Conservation (phyloP, 1,140 invertebrate species). For the Camponotus pennsylvanicus region DNA sequence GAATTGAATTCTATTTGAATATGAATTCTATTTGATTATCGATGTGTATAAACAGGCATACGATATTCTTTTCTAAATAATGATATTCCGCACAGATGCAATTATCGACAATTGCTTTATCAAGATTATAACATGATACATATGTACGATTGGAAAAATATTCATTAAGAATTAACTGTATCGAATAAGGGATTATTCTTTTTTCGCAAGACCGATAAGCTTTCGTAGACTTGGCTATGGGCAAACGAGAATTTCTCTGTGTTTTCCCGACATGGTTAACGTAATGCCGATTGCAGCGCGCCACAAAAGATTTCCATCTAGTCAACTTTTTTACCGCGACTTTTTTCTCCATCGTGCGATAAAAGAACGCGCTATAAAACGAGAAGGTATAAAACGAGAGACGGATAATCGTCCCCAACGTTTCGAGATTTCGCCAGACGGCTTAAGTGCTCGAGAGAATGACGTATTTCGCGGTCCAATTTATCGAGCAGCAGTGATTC, state of each 20-base stretch:
- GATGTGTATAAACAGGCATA: not conserved
- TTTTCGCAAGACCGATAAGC: not conserved
- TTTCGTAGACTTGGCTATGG: not conserved
- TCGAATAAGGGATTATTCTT: not conserved
- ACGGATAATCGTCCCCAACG: constrained; percentile 19
- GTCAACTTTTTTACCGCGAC: not conserved
- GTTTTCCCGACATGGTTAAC: not conserved
- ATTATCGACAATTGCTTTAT: not conserved
- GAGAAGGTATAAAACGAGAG: constrained; percentile 14
- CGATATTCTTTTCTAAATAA: not conserved
- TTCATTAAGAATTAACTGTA: not conserved
- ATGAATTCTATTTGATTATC: not conserved
- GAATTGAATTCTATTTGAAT: not conserved
- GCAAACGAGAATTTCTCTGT: constrained; percentile 3
- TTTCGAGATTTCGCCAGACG: constrained; percentile 21
- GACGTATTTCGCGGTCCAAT: constrained; percentile 11
- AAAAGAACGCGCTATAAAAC: constrained; percentile 4
- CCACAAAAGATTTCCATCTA: constrained; percentile 13
- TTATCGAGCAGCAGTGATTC: not conserved
- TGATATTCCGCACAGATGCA: not conserved
- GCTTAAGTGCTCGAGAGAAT: constrained; percentile 7
- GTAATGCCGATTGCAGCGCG: constrained; percentile 18
- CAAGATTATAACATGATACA: not conserved
- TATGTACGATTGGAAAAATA: not conserved
- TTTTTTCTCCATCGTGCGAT: not conserved